Percentiles rank a stretch among this genome's conserved stretches.
Evolutionary conservation across 2,888 invertebrate genomes (phyloP).

Genomic region (Podotricha telesiphe): DNA sequence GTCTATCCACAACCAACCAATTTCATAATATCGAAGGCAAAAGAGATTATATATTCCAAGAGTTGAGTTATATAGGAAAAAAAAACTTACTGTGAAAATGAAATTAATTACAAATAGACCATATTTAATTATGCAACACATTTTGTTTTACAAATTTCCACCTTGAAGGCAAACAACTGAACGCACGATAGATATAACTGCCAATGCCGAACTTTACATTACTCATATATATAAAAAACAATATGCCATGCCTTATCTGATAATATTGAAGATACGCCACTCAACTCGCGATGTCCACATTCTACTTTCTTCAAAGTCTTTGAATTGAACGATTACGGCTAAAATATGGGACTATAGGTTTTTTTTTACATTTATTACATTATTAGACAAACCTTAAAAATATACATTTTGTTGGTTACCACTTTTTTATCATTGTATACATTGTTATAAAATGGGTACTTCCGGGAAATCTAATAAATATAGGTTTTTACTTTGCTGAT

Average conservation of each 20-base stretch:
- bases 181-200: background rate
- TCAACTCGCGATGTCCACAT: too few relatives aligned
- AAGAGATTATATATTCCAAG: too few relatives aligned
- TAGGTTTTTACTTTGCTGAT: slow-evolving; percentile 1
- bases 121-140: slow-evolving; percentile 67
- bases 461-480: background rate
- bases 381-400: too few relatives aligned
- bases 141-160: slow-evolving; percentile 47
- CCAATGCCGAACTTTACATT: background rate
- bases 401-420: background rate
- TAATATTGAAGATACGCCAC: background rate
- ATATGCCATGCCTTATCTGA: slow-evolving; percentile 2
- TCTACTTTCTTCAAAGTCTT: too few relatives aligned
- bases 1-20: too few relatives aligned
- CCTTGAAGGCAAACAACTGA: background rate
- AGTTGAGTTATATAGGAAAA: too few relatives aligned
- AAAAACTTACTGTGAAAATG: slow-evolving; percentile 59
- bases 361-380: too few relatives aligned
- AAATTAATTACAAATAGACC: slow-evolving; percentile 58
- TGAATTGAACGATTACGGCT: too few relatives aligned
- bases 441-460: background rate
- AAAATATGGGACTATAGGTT: too few relatives aligned
- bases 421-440: background rate
- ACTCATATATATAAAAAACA: background rate
- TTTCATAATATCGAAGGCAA: too few relatives aligned